Evolutionary conservation across 2,113 vertebrate genomes (phyloP).

Genomic region (Tonatia bakeri): DNA sequence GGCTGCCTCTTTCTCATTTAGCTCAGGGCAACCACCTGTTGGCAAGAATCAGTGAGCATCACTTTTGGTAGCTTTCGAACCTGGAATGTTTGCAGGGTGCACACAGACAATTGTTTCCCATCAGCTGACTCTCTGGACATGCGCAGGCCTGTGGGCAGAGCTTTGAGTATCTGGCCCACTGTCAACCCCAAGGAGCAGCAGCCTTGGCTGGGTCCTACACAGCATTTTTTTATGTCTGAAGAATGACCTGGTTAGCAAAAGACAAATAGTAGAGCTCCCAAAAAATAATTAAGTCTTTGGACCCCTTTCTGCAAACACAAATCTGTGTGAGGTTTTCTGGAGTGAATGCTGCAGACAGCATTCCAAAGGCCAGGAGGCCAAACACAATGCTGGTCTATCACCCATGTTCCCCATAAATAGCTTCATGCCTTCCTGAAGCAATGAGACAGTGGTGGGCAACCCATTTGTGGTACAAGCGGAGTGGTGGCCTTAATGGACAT

Average conservation of each 20-base stretch:
- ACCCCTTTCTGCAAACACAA: constrained; percentile 58
- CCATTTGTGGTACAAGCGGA: not conserved
- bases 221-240: constrained; percentile 79
- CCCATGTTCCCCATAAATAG: constrained; percentile 55
- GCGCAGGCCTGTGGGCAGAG: constrained; percentile 59
- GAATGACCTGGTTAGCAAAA: constrained; percentile 74
- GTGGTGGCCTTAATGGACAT: not conserved
- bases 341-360: not conserved
- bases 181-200: constrained; percentile 77
- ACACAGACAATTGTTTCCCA: not conserved
- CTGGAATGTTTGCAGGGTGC: not conserved
- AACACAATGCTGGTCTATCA: constrained; percentile 48
- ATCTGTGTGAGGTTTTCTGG: constrained; percentile 65
- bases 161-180: constrained; percentile 73
- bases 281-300: constrained; percentile 60
- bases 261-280: constrained; percentile 67
- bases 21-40: not conserved
- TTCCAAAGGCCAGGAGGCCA: constrained; percentile 52
- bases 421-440: constrained; percentile 44
- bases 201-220: constrained; percentile 68
- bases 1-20: not conserved
- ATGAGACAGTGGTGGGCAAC: not conserved
- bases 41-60: not conserved
- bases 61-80: not conserved
- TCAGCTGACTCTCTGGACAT: constrained; percentile 66